Conservation (phyloP, 2,113 vertebrate genomes). For the Cyanoramphus novaezelandiae region DNA sequence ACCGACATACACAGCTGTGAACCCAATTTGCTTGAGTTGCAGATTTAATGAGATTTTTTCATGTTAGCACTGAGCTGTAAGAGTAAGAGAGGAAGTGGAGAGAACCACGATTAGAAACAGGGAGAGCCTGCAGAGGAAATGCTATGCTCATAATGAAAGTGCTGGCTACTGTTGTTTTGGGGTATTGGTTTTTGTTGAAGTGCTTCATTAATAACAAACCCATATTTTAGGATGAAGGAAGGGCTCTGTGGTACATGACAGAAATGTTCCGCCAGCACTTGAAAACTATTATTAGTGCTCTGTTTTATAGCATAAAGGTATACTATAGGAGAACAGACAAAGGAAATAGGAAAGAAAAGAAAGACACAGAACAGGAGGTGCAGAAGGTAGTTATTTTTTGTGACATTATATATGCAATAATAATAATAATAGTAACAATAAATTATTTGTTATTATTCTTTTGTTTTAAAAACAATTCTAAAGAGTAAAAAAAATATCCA, state of each 20-base stretch:
- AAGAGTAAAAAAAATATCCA: background rate
- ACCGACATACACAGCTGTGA: background rate
- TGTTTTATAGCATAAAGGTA: background rate
- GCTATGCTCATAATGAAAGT: constrained; percentile 11
- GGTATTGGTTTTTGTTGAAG: background rate
- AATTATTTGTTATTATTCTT: background rate
- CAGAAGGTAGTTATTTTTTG: background rate
- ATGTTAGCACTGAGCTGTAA: background rate
- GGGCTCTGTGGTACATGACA: background rate
- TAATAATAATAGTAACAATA: background rate
- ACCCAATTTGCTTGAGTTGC: constrained; percentile 30
- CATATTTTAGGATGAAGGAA: background rate
- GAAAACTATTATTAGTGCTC: background rate
- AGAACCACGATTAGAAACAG: constrained; percentile 32
- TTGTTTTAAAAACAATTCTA: background rate
- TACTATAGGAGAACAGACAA: background rate
- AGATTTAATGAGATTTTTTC: constrained; percentile 41
- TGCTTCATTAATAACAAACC: background rate
- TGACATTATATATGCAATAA: background rate
- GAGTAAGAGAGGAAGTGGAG: constrained; percentile 33
- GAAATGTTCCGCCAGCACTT: background rate
- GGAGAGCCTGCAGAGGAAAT: constrained; percentile 41
- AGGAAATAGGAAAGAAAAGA: background rate
- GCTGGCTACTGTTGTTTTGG: background rate
- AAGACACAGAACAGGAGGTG: background rate